These are phyloP conservation scores for Petrocephalus sullivani DNA, from an alignment of 2,797 vertebrate genomes.

Conservation along the genomic window DNA sequence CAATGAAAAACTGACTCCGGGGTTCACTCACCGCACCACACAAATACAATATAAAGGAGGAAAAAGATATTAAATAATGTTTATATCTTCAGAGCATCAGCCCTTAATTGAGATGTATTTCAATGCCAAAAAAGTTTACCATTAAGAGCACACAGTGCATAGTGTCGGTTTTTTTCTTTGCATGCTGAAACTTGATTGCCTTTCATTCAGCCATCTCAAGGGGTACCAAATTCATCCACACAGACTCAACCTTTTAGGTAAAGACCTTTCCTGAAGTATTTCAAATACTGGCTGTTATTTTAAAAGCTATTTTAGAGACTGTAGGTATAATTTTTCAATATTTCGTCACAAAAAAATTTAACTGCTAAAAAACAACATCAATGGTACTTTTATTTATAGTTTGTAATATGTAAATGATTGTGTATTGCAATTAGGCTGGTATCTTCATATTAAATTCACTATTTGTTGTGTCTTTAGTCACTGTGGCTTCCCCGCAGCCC, in stretches of 20 bases:
- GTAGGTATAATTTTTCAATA: not conserved
- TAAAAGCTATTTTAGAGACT: not conserved
- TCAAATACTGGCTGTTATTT: not conserved
- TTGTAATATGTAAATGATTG: not conserved
- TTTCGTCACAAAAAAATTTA: not conserved
- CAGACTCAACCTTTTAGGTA: not conserved
- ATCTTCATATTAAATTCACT: not conserved
- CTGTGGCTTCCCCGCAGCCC: not conserved
- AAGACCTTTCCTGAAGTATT: not conserved
- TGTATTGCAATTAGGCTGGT: not conserved
- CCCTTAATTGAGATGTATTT: not conserved
- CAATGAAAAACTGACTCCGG: not conserved
- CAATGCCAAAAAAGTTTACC: not conserved
- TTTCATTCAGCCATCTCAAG: not conserved
- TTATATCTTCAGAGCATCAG: not conserved
- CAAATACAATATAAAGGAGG: not conserved
- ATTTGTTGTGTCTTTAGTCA: not conserved
- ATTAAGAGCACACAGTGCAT: not conserved
- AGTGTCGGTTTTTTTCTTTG: not conserved
- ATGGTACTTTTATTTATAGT: not conserved
- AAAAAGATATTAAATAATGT: not conserved
- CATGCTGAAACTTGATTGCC: not conserved
- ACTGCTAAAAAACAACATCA: not conserved
- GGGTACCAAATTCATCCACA: not conserved
- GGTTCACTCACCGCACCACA: not conserved